These are phyloP conservation scores for Minunthozetes semirufus DNA, from an alignment of 2,888 invertebrate species.

Conservation along the genomic window DNA sequence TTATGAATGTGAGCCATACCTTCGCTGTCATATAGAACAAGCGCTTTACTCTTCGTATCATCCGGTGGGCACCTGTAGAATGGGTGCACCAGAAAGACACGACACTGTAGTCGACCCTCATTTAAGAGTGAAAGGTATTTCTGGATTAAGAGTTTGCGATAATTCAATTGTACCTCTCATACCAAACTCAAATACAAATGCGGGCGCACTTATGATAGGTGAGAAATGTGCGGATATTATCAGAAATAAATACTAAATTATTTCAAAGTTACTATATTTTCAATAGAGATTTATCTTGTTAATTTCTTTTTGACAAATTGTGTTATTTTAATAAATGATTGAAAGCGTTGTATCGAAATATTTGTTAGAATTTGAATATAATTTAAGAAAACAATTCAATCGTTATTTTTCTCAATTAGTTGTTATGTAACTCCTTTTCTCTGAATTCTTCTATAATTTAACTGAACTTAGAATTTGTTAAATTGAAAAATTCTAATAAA, in stretches of 20 bases:
- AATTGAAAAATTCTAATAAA: too few relatives aligned
- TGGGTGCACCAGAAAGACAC: neutral
- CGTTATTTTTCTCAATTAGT: too few relatives aligned
- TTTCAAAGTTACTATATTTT: too few relatives aligned
- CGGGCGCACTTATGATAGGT: neutral
- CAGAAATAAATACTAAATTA: neutral
- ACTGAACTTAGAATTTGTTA: too few relatives aligned
- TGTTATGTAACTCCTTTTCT: too few relatives aligned
- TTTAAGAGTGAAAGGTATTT: neutral
- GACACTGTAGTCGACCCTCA: neutral
- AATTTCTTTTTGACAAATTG: too few relatives aligned
- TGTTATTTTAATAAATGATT: too few relatives aligned
- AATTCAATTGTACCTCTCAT: neutral
- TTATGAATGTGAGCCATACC: neutral
- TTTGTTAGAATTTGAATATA: too few relatives aligned
- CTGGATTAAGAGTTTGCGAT: neutral
- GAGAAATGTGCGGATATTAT: conserved; percentile 5
- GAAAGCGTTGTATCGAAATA: too few relatives aligned
- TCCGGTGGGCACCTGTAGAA: neutral
- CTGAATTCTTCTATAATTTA: too few relatives aligned
- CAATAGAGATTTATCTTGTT: too few relatives aligned
- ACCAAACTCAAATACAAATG: neutral
- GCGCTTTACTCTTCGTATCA: neutral
- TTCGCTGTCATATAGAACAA: neutral
- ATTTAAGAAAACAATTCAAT: too few relatives aligned